Conservation (phyloP, 2,113 vertebrate genomes). For the Nothoprocta pentlandii region DNA sequence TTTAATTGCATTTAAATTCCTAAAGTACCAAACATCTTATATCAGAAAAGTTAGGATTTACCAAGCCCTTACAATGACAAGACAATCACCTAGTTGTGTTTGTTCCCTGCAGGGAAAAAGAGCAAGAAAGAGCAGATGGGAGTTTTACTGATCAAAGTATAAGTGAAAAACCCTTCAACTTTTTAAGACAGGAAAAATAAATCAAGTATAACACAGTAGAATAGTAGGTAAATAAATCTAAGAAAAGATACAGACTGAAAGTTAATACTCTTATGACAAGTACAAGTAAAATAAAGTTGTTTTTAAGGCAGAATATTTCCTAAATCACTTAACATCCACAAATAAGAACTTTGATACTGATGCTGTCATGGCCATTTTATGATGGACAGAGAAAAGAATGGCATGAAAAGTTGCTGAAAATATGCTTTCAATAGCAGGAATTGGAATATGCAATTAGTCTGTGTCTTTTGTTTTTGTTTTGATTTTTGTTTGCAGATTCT, state of each 20-base stretch:
- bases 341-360: background rate
- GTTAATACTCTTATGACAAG: background rate
- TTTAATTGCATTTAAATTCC: background rate
- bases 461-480: constrained; percentile 29
- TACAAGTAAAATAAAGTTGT: background rate
- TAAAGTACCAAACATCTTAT: background rate
- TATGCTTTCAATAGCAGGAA: background rate
- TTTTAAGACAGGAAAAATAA: background rate
- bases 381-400: background rate
- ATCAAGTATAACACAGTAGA: background rate
- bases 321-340: background rate
- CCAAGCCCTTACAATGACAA: background rate
- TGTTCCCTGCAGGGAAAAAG: background rate
- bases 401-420: background rate
- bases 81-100: background rate
- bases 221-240: background rate
- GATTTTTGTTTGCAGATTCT: constrained; percentile 84
- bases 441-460: constrained; percentile 43
- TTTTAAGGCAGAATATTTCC: background rate
- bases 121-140: background rate
- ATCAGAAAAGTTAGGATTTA: background rate
- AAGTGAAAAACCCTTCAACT: background rate
- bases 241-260: background rate
- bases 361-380: background rate
- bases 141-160: background rate